Percentiles rank a stretch among this genome's conserved stretches.
Conservation (phyloP, 1,140 invertebrate species). For the Lepidurus packardi region DNA sequence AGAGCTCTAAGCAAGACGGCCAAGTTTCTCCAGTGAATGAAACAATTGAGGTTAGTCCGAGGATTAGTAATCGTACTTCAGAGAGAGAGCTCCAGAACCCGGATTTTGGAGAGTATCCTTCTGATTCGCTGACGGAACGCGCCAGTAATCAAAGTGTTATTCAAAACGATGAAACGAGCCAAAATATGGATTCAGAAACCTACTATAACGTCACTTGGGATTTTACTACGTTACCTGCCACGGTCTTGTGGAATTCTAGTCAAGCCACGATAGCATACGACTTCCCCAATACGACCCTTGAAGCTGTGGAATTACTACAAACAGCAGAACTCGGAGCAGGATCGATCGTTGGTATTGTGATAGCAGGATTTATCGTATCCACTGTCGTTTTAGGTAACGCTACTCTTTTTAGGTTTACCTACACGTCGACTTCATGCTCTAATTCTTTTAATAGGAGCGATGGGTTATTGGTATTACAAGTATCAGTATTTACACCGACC, state of each 20-base stretch:
- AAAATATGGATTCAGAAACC: neutral
- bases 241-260: neutral
- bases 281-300: neutral
- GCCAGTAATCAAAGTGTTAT: neutral
- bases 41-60: neutral
- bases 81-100: neutral
- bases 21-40: neutral
- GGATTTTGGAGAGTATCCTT: neutral
- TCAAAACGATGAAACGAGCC: neutral
- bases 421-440: neutral
- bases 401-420: neutral
- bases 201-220: neutral
- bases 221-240: neutral
- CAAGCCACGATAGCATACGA: neutral
- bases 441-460: slow-evolving; percentile 14
- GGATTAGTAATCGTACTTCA: neutral
- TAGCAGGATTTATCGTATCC: neutral
- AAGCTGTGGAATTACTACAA: neutral
- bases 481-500: slow-evolving; percentile 28
- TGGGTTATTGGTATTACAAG: slow-evolving; percentile 32
- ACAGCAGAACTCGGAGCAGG: neutral
- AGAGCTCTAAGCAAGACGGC: neutral
- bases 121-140: neutral
- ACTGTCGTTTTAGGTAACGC: neutral
- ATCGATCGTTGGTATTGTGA: neutral